A percentile compares a stretch with the other conserved stretches of the same genome.
These are phyloP conservation scores for Patiria miniata DNA, from an alignment of 35 echinoderm and acorn worm genomes.

Conservation along the genomic window DNA sequence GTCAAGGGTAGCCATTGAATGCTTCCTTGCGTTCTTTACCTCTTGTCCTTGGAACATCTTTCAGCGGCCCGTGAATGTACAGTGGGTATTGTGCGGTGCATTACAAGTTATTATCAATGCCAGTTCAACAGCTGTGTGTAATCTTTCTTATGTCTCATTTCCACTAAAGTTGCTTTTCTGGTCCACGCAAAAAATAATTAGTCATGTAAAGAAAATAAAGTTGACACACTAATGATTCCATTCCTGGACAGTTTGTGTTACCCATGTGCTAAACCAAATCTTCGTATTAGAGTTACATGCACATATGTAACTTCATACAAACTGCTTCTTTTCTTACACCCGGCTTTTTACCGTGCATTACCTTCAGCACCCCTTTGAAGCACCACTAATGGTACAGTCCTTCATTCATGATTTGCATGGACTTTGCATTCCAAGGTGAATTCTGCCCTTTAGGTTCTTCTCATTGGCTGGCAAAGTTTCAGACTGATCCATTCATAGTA, in stretches of 20 bases:
- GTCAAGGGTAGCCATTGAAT: background rate
- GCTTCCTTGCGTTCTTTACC: background rate
- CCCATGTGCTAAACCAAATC: too few relatives aligned
- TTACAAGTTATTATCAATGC: too few relatives aligned
- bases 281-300: background rate
- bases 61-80: background rate
- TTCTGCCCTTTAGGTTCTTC: background rate
- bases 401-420: background rate
- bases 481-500: background rate
- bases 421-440: background rate
- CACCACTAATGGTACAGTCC: background rate
- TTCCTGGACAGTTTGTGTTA: too few relatives aligned
- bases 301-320: background rate
- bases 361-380: background rate
- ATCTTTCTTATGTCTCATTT: too few relatives aligned
- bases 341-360: background rate
- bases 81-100: background rate
- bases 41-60: background rate
- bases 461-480: conserved; percentile 10
- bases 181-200: too few relatives aligned
- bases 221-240: too few relatives aligned
- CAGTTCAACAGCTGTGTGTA: too few relatives aligned
- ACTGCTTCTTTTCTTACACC: background rate
- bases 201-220: too few relatives aligned
- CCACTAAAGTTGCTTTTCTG: too few relatives aligned